These are phyloP conservation scores for Drosophila mercatorum DNA, from an alignment of 2,888 invertebrate species.

Conservation along the genomic window DNA sequence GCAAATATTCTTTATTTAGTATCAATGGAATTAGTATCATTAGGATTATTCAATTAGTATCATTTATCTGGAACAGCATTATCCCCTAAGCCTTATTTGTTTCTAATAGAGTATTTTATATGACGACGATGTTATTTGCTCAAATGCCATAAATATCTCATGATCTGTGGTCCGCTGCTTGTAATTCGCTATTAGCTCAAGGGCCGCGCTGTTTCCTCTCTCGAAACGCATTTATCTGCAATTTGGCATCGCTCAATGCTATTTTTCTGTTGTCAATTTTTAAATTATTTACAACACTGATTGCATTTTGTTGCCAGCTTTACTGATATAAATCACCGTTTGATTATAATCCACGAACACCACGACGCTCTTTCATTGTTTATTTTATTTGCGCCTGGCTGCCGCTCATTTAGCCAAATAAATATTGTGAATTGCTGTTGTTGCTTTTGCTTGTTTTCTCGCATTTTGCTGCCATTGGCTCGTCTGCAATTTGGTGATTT, in stretches of 20 bases:
- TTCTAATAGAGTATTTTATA: too few species aligned
- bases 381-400: conserved; percentile 41
- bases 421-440: conserved; percentile 19
- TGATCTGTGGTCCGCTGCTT: background rate
- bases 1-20: background rate
- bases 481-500: conserved; percentile 32
- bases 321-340: conserved; percentile 27
- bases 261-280: background rate
- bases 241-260: background rate
- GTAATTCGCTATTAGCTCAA: background rate
- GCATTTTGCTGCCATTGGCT: conserved; percentile 6
- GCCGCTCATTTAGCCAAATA: conserved; percentile 21
- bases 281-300: conserved; percentile 7
- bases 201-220: background rate
- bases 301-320: conserved; percentile 11
- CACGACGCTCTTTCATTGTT: conserved; percentile 27
- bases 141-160: background rate
- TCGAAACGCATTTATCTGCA: background rate
- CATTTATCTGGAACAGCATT: too few species aligned
- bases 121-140: too few species aligned
- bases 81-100: background rate
- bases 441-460: background rate
- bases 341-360: conserved; percentile 27
- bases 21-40: too few species aligned
- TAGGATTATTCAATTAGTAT: too few species aligned